Conservation (phyloP, 2,888 invertebrate genomes). For the Pachydiplax longipennis region DNA sequence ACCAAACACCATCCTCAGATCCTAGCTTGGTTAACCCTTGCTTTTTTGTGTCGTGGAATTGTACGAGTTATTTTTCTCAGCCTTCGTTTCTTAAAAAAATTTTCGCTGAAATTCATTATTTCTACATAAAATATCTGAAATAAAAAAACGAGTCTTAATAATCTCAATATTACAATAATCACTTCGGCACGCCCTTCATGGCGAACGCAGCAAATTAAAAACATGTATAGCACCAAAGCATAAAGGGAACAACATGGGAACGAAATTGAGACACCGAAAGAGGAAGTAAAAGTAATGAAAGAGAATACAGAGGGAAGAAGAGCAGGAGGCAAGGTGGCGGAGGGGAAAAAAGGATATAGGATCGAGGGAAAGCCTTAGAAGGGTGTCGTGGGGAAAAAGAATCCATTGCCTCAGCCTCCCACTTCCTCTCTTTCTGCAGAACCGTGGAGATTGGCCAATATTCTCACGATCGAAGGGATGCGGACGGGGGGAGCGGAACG, state of each 20-base stretch:
- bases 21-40: no score
- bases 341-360: not conserved
- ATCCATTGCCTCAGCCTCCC: not conserved
- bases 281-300: not conserved
- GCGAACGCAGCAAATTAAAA: no score
- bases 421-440: not conserved
- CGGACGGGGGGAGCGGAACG: not conserved
- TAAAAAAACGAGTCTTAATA: no score
- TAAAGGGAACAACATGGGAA: not conserved
- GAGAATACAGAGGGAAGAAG: not conserved
- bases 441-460: not conserved
- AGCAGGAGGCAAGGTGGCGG: not conserved
- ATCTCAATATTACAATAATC: no score
- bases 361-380: not conserved
- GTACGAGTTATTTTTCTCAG: no score
- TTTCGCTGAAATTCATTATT: no score
- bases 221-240: not conserved
- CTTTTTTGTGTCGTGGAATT: no score
- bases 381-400: not conserved
- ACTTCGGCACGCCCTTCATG: no score
- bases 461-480: not conserved
- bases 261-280: not conserved
- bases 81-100: no score
- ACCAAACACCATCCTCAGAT: no score
- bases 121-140: no score